Evolutionary conservation across 30 jellyfish, hydroid and myxozoan genomes (phyloP).

Genomic region (Cassiopea andromeda): DNA sequence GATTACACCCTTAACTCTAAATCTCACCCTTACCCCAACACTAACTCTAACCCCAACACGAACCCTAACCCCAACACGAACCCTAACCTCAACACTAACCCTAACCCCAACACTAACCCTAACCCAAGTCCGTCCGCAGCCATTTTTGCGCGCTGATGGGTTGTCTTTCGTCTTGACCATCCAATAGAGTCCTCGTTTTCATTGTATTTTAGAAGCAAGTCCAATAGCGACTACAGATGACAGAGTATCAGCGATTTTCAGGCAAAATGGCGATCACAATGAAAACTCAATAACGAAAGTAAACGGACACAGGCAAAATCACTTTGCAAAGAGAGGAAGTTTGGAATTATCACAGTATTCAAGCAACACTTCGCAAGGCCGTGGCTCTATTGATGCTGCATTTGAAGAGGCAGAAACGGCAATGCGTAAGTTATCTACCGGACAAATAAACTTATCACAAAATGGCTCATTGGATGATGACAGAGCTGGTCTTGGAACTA

Average conservation of each 20-base stretch:
- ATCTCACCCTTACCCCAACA: too few species aligned
- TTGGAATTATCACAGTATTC: slow-evolving; percentile 26
- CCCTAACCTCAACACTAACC: too few species aligned
- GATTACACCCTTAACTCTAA: too few species aligned
- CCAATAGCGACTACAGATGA: slow-evolving; percentile 34
- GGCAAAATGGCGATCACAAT: slow-evolving; percentile 50
- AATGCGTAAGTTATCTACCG: slow-evolving; percentile 15
- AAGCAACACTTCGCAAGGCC: slow-evolving; percentile 15
- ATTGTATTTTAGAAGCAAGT: slow-evolving; percentile 38
- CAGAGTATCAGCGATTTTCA: slow-evolving; percentile 56
- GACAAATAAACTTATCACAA: slow-evolving; percentile 42
- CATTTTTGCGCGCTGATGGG: too few species aligned
- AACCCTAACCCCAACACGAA: too few species aligned
- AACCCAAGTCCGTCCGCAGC: too few species aligned
- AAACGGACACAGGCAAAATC: slow-evolving; percentile 19
- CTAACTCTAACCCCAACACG: too few species aligned
- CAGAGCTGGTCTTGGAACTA: slow-evolving; percentile 51
- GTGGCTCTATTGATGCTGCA: slow-evolving; percentile 59
- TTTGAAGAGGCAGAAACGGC: slow-evolving; percentile 37
- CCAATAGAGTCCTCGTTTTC: background rate
- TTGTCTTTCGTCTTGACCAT: too few species aligned
- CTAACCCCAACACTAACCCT: too few species aligned
- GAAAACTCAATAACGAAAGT: slow-evolving; percentile 48
- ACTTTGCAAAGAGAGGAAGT: slow-evolving; percentile 7
- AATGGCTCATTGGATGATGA: slow-evolving; percentile 56